These are phyloP conservation scores for Orthosia gracilis DNA, from an alignment of 2,888 invertebrate species.

Conservation along the genomic window DNA sequence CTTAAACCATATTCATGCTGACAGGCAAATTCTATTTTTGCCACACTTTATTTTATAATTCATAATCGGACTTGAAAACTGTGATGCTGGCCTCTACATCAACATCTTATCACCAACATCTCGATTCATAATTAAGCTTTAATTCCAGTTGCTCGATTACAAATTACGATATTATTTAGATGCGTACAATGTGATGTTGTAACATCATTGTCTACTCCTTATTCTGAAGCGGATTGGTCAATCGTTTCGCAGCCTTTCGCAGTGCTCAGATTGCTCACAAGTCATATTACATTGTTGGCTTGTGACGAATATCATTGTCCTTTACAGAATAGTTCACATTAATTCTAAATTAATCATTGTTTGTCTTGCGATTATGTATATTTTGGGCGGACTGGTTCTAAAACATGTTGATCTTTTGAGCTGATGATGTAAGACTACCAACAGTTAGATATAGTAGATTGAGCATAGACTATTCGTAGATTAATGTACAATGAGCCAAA, in stretches of 20 bases:
- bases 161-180: constrained; percentile 59
- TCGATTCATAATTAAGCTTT: constrained; percentile 45
- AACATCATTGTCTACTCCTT: constrained; percentile 65
- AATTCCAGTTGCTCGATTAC: constrained; percentile 48
- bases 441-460: constrained; percentile 31
- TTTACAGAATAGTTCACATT: constrained; percentile 64
- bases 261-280: constrained; percentile 55
- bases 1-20: background rate
- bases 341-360: constrained; percentile 65
- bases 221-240: constrained; percentile 69
- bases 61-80: constrained; percentile 7
- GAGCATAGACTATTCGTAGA: constrained; percentile 19
- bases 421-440: constrained; percentile 54
- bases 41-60: background rate
- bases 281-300: constrained; percentile 70
- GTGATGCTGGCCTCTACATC: constrained; percentile 32
- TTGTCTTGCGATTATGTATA: constrained; percentile 41
- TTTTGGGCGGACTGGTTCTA: constrained; percentile 35
- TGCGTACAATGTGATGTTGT: constrained; percentile 49
- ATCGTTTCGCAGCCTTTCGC: constrained; percentile 68
- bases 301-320: constrained; percentile 65
- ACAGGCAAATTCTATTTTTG: background rate
- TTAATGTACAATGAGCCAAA: constrained; percentile 38
- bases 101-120: constrained; percentile 45
- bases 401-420: constrained; percentile 16